A percentile compares a stretch with the other conserved stretches of the same genome.
Conservation (phyloP, 2,888 invertebrate genomes). For the Ommatoiulus sabulosus region DNA sequence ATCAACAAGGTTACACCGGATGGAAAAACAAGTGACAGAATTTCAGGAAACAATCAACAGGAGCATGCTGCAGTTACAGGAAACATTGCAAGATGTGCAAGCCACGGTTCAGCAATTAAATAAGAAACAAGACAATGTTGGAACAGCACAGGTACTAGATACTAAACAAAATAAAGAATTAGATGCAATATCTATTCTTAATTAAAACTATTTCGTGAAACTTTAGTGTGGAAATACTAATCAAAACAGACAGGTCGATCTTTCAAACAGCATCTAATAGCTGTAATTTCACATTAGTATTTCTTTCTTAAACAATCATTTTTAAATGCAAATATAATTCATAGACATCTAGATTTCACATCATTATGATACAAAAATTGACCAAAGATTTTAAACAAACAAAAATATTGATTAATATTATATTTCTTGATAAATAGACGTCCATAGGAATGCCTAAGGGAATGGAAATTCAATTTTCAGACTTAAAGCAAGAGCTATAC, state of each 20-base stretch:
- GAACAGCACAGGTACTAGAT: conserved; percentile 25
- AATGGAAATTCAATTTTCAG: neutral
- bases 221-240: too few species aligned
- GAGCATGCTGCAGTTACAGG: neutral
- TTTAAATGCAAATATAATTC: too few species aligned
- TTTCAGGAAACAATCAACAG: conserved; percentile 14
- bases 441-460: neutral
- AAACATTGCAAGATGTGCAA: conserved; percentile 44
- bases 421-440: neutral
- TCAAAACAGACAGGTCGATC: too few species aligned
- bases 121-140: conserved; percentile 49
- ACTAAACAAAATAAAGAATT: neutral
- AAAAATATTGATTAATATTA: too few species aligned
- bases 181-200: too few species aligned
- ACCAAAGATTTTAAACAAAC: too few species aligned
- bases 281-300: too few species aligned
- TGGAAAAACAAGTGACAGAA: neutral
- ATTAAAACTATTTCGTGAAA: too few species aligned
- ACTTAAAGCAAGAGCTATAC: conserved; percentile 49
- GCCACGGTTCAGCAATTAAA: conserved; percentile 31
- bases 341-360: too few species aligned
- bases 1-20: neutral
- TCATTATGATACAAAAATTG: too few species aligned
- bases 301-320: too few species aligned
- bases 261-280: too few species aligned